phyloP scores from a whole-genome alignment of 1,140 invertebrate species.

The Drosophila pectinifera region DNA sequence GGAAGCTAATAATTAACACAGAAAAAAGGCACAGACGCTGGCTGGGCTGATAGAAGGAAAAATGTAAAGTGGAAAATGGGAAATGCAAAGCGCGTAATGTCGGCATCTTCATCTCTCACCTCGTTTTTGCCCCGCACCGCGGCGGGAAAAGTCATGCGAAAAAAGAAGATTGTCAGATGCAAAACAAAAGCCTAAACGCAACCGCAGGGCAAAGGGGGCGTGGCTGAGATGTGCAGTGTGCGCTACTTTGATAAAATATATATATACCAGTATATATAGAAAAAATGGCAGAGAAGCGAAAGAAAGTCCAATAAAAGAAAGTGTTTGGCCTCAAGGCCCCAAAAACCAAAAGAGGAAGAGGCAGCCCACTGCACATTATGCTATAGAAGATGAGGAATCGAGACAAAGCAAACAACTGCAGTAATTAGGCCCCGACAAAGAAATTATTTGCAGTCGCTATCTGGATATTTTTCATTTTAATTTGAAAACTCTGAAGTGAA shows the following conservation, averaged over 20 bases:
- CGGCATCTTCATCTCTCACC: constrained; percentile 60
- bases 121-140: constrained; percentile 2
- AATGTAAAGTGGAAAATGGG: constrained; percentile 55
- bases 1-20: constrained; percentile 78
- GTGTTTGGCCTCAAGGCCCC: constrained; percentile 73
- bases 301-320: constrained; percentile 78
- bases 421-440: constrained; percentile 67
- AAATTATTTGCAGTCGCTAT: constrained; percentile 40
- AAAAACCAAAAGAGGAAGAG: constrained; percentile 33
- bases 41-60: constrained; percentile 26
- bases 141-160: constrained; percentile 59
- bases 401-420: constrained; percentile 58
- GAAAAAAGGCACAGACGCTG: constrained; percentile 41
- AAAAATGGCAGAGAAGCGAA: constrained; percentile 41
- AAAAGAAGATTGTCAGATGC: constrained; percentile 52
- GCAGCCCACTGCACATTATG: constrained; percentile 57
- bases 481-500: constrained; percentile 26
- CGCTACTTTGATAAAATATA: constrained; percentile 57
- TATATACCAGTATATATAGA: constrained; percentile 20
- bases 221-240: constrained; percentile 49
- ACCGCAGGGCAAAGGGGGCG: constrained; percentile 39
- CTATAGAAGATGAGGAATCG: constrained; percentile 25
- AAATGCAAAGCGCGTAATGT: constrained; percentile 69
- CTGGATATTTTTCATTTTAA: constrained; percentile 28
- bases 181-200: constrained; percentile 71